Evolutionary conservation across 1,140 invertebrate species (phyloP), one percentile per base, ranked within the genome.

Genomic region (Penaeus japonicus): DNA sequence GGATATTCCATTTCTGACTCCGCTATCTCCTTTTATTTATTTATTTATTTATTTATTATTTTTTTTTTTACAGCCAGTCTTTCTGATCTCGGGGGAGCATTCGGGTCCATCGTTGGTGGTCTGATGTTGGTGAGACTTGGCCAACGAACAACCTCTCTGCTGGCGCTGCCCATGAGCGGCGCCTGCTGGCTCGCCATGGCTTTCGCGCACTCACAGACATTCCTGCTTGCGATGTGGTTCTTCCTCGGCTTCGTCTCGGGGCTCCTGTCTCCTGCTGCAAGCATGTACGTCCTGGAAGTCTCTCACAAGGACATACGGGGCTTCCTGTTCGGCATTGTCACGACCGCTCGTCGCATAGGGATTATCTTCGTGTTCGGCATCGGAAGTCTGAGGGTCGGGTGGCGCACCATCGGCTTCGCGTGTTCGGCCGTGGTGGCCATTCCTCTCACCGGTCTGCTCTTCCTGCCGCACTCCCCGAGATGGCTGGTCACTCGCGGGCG

Each of bases 321-420:
- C 32, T 20, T 20, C 54, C 27, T 78, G 10, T 27, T 73, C 17
- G 84, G 84, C 0, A 7, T 77, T 17, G 2, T 55, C n/a, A 27
- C 27, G 15, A 53, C 62, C 24, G 53, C 84, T 18, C 54, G 22
- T 7, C 17, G 39, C 54, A 30, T 59, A 1, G 84, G 84, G 15
- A 15, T 54, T 32, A 15, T 77, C 2, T 75, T 77, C 18, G 47
- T 55, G 24, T 77, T 54, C 30, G 4, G 47, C 2, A 30, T 85
- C 4, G 84, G 84, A 5, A 18, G 65, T 20, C 32, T 54, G 47
- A 78, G 32, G 54, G 17, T 85, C 53, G 57, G 47, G 4, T 85
- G 84, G 84, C 84, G 84, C 55, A 53, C 75, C 30, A 5, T 85
- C 24, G 54, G 84, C 47, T n/a, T 85, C 18, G n/a, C 77, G n/a